phyloP scores from a whole-genome alignment of 2,888 invertebrate species.

The Gerosis bhagava region DNA sequence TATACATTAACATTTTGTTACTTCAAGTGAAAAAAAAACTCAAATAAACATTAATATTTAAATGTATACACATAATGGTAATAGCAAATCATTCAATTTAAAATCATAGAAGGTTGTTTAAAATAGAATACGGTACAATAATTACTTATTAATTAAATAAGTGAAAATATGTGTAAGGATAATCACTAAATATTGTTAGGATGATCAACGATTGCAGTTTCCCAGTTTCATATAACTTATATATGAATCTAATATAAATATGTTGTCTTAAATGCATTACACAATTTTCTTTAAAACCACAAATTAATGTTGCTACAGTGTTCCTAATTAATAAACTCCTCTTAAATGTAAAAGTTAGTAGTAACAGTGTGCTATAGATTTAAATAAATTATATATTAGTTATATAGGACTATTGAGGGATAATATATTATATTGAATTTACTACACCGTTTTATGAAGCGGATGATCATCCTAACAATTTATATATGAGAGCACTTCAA shows the following conservation, averaged over 20 bases:
- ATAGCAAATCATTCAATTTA: conserved; percentile 54
- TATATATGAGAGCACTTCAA: conserved; percentile 59
- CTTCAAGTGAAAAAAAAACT: conserved; percentile 44
- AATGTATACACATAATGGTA: conserved; percentile 37
- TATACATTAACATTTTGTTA: conserved; percentile 48
- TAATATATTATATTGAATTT: conserved; percentile 7
- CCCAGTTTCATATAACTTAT: too few species aligned
- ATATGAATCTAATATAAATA: too few species aligned
- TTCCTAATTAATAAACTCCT: too few species aligned
- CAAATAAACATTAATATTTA: conserved; percentile 45
- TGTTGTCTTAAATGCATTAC: conserved; percentile 4
- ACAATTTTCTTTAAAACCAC: too few species aligned
- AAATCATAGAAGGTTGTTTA: conserved; percentile 54
- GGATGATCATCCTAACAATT: conserved; percentile 55
- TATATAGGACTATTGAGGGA: conserved; percentile 11
- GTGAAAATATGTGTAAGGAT: conserved; percentile 43
- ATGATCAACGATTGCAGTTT: conserved; percentile 41
- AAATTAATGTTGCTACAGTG: too few species aligned
- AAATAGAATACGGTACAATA: conserved; percentile 57
- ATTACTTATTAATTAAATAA: conserved; percentile 50
- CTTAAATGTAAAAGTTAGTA: too few species aligned
- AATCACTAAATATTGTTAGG: conserved; percentile 48
- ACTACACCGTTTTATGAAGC: conserved; percentile 34
- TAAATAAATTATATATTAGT: neutral
- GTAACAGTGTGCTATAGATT: neutral